phyloP scores from a whole-genome alignment of 2,888 invertebrate species.

The Zootermopsis nevadensis region DNA sequence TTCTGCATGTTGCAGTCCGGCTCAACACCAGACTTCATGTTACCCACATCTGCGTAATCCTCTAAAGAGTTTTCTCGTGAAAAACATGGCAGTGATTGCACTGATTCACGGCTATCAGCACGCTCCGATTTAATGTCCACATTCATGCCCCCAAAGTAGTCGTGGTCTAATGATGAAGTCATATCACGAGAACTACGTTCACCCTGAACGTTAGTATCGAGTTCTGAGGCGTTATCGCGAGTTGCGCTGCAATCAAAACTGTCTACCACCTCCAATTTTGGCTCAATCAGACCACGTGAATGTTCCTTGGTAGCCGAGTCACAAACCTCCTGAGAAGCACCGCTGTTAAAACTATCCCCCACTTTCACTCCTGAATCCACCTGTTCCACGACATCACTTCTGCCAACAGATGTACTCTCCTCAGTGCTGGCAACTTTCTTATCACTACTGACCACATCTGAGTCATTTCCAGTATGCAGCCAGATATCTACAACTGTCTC shows the following conservation, averaged over 20 bases:
- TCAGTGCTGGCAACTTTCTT: background rate
- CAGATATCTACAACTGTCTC: conserved; percentile 84
- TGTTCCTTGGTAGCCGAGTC: background rate
- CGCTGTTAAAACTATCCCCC: background rate
- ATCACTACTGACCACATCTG: background rate
- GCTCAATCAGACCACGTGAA: background rate
- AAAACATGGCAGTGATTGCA: no score
- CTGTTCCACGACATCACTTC: background rate
- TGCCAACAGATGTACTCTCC: background rate
- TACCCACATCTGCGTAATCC: no score
- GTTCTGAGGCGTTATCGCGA: no score
- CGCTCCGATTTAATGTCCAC: background rate
- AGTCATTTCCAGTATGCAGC: conserved; percentile 58
- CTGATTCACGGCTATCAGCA: background rate
- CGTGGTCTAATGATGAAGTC: background rate
- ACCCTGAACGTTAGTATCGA: no score
- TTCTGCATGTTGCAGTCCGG: no score
- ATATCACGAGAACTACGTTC: background rate
- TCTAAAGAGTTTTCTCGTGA: no score
- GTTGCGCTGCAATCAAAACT: no score
- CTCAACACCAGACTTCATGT: no score
- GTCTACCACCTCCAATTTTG: background rate
- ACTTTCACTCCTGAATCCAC: background rate
- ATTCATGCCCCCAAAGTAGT: background rate
- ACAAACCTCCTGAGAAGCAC: no score